Base-by-base conservation (phyloP, 2,797 vertebrate genomes). In the Microctenopoma lineatum region DNA sequence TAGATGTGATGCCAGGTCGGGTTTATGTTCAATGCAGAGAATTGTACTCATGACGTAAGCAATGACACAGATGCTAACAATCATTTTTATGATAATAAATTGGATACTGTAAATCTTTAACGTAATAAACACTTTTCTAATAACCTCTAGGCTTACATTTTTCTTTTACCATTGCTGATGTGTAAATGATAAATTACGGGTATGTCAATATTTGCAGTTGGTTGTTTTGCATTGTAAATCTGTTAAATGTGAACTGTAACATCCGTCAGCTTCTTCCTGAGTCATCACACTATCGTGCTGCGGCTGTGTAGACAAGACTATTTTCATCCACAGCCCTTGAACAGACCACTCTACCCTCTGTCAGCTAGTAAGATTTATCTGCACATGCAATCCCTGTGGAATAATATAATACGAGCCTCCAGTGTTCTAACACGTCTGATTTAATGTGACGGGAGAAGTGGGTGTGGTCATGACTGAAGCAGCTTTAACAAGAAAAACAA, bases 71-170 rank as follows among this genome's bases (percentile, higher is more conserved):
- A 57, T 70, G 59, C 66, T 63, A 59, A 51, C 54, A 62, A 32
- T 67, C 72, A 58, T 71, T 80, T 10, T 12, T 82, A 76, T 89
- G 75, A 76, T 83, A 86, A 66, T 75, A 66, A 84, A 80, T 76
- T 64, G 64, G 81, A 66, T 77, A 79, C 73, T 90, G 79, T 89
- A 81, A 66, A 81, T 89, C 54, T 92, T 94, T 91, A 59, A 88
- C 91, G 91, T 92, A 94, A 93, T 93, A 93, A 94, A 89, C 57
- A 47, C 26, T 66, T 77, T 86, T 78, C 83, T 65, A 60, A 82
- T 14, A 81, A 81, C 15, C 3, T 34, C 38, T 18, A 1, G 45
- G 46, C 25, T 47, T 61, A 11, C 50, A 32, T 64, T 71, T 16
- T 41, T 66, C 0, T 47, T 41, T 46, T 7, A 29, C 1, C 15